These are phyloP conservation scores for Ferrisia virgata DNA, from an alignment of 2,888 invertebrate genomes.

Conservation along the genomic window DNA sequence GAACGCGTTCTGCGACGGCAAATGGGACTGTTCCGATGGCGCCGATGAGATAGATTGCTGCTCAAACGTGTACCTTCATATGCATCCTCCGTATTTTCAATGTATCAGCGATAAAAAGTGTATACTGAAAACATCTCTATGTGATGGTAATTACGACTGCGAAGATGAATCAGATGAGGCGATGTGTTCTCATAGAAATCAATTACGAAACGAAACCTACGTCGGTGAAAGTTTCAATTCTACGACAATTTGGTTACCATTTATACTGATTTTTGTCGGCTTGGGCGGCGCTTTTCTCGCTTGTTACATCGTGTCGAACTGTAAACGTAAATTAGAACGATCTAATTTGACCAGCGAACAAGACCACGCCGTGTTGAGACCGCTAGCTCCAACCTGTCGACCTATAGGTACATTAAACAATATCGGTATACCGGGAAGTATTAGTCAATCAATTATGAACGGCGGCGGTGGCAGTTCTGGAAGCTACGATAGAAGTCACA, in stretches of 20 bases:
- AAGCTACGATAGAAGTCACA: slow-evolving; percentile 63
- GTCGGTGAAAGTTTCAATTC: not conserved
- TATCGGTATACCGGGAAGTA: not conserved
- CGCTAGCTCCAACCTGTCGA: not conserved
- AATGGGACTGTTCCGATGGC: slow-evolving; percentile 75
- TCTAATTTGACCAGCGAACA: not conserved
- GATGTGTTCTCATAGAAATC: not conserved
- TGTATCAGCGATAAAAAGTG: slow-evolving; percentile 60
- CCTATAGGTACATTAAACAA: not conserved
- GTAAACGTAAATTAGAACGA: not conserved
- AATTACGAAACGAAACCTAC: not conserved
- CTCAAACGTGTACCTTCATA: not conserved
- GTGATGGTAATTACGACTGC: slow-evolving; percentile 76
- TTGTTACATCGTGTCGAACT: not conserved
- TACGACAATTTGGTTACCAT: not conserved
- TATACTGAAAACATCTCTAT: slow-evolving; percentile 64
- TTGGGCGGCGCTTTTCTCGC: not conserved
- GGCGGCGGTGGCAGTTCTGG: slow-evolving; percentile 35
- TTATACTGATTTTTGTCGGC: not conserved
- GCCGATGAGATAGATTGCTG: slow-evolving; percentile 66
- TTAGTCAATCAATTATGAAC: not conserved
- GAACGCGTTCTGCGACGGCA: slow-evolving; percentile 70
- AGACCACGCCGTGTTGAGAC: slow-evolving; percentile 20
- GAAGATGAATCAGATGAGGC: slow-evolving; percentile 76
- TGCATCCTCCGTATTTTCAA: not conserved